Evolutionary conservation across 2,113 vertebrate genomes (phyloP).

Genomic region (Actenoides lindsayi): DNA sequence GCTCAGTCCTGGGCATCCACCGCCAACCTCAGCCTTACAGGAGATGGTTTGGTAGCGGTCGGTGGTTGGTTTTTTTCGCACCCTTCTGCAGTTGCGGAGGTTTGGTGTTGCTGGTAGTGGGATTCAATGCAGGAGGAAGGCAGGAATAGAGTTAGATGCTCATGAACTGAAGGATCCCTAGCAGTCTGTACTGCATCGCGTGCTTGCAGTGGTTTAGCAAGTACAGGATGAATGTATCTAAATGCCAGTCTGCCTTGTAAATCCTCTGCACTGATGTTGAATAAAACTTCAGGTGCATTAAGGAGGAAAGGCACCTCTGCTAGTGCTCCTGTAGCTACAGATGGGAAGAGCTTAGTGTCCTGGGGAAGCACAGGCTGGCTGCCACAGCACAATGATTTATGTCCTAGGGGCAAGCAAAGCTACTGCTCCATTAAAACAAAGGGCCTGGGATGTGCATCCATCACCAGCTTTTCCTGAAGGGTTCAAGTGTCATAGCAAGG

Average conservation of each 20-base stretch:
- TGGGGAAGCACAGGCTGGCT: neutral
- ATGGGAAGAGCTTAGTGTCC: neutral
- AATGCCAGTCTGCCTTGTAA: neutral
- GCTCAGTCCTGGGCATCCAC: neutral
- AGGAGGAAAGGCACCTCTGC: neutral
- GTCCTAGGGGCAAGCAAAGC: neutral
- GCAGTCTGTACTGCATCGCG: neutral
- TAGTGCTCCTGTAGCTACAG: neutral
- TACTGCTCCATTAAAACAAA: neutral
- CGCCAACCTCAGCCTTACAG: fast-evolving
- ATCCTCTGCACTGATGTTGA: neutral
- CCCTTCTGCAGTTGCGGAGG: neutral
- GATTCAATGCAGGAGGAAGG: neutral
- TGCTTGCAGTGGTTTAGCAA: fast-evolving
- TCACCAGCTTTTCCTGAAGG: neutral
- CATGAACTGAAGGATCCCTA: fast-evolving
- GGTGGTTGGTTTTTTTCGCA: neutral
- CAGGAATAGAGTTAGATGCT: neutral
- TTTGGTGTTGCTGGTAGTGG: neutral
- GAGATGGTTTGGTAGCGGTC: fast-evolving
- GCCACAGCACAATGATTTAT: neutral
- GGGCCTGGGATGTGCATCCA: neutral
- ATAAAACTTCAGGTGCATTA: neutral
- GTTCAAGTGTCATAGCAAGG: neutral
- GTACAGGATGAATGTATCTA: neutral